phyloP scores from a whole-genome alignment of 2,113 vertebrate genomes.

The Suncus etruscus region DNA sequence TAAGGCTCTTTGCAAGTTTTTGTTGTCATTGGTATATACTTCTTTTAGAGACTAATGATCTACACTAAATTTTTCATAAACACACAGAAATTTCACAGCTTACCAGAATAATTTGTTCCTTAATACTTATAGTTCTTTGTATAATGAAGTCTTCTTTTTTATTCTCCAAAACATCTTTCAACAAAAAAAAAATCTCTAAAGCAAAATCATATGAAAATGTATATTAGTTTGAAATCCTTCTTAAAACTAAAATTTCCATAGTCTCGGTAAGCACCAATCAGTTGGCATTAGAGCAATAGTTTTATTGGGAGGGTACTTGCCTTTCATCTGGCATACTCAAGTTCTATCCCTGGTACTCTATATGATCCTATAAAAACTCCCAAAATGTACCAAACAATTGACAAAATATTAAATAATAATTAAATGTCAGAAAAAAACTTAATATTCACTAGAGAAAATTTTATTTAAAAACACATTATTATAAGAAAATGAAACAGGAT shows the following conservation, averaged over 20 bases:
- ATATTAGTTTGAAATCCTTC: slow-evolving; percentile 4
- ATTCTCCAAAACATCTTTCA: not conserved
- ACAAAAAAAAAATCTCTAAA: not conserved
- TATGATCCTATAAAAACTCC: too few species aligned
- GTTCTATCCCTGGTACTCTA: too few species aligned
- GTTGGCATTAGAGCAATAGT: too few species aligned
- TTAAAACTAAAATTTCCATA: not conserved
- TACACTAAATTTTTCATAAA: slow-evolving; percentile 43
- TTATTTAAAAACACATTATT: slow-evolving; percentile 21
- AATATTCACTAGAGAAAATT: not conserved
- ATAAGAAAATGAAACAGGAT: not conserved
- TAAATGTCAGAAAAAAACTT: slow-evolving; percentile 1
- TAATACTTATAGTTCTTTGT: not conserved
- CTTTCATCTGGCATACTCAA: too few species aligned
- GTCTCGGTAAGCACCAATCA: too few species aligned
- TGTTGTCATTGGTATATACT: not conserved
- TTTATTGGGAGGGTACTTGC: too few species aligned
- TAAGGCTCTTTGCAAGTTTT: not conserved
- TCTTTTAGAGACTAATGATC: not conserved
- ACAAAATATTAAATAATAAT: slow-evolving; percentile 7
- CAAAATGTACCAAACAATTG: too few species aligned
- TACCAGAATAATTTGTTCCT: slow-evolving; percentile 28
- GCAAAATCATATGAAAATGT: not conserved
- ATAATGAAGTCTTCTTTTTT: not conserved
- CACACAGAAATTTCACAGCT: not conserved